Base-by-base conservation (phyloP, 2,113 vertebrate species). In the Hirundichthys speculiger region DNA sequence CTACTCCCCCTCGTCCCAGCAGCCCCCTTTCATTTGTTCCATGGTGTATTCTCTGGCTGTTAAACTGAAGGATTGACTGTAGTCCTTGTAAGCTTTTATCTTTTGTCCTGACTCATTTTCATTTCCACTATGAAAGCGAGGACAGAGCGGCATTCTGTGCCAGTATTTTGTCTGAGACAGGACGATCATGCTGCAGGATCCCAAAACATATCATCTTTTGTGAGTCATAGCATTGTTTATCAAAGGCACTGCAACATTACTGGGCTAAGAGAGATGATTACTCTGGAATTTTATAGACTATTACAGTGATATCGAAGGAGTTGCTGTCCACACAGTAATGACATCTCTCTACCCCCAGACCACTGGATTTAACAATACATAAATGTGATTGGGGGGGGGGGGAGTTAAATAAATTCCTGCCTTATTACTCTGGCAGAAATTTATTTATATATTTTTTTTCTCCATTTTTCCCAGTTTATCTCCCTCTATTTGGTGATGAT, bases 71-170 rank as follows among this genome's bases (percentile, higher is more conserved):
- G 80, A 90, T 89, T 77, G 86, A 82, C 82, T 82, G 73, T 58
- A 56, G 64, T 71, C 70, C 84, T 83, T 89, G 88, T 88, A 73
- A 70, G 82, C 87, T 86, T 88, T 86, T 89, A 91, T 91, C 90
- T 91, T 79, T 79, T 68, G 72, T 65, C 77, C 85, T 89, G 86
- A 88, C 88, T 92, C 89, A 87, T 91, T 89, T 85, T 85, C 86
- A 86, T 89, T 87, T 75, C 76, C 77, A 50, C 66, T 52, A 64
- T 67, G 75, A 79, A 79, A 60, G 68, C 65, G 70, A 73, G 79
- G 69, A 59, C 27, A 24, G 53, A 84, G 75, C 43, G 1, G 64
- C 70, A 77, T 80, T 77, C 66, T 15, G 14, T 18, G 64, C 77
- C 65, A 77, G 88, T 83, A 77, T 71, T 85, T 85, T 67, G 64